Evolutionary conservation across 2,888 invertebrate species (phyloP).

Genomic region (Anthophora plumipes): DNA sequence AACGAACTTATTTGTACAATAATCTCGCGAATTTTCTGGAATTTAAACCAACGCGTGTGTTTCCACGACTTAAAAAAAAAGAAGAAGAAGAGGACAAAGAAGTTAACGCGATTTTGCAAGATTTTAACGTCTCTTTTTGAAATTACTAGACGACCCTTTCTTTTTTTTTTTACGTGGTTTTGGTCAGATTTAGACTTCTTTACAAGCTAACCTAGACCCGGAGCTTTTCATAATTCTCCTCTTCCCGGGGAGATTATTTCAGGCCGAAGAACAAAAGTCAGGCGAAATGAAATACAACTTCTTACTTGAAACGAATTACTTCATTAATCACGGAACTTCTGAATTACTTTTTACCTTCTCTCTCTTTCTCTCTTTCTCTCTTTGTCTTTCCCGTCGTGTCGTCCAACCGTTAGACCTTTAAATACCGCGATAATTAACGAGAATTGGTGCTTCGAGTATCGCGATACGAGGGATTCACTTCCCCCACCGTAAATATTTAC

Average conservation of each 20-base stretch:
- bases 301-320: constrained; percentile 48
- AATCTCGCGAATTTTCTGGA: too few relatives aligned
- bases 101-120: too few relatives aligned
- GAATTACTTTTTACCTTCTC: constrained; percentile 17
- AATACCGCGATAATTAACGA: constrained; percentile 45
- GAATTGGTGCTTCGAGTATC: constrained; percentile 9
- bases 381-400: too few relatives aligned
- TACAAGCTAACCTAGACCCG: neutral
- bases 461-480: too few relatives aligned
- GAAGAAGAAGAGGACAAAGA: neutral
- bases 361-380: neutral
- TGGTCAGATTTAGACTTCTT: neutral
- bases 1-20: too few relatives aligned
- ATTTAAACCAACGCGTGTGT: neutral
- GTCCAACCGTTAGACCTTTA: constrained; percentile 22
- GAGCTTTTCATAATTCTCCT: constrained; percentile 5
- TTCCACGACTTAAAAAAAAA: too few relatives aligned
- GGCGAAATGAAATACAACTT: constrained; percentile 53
- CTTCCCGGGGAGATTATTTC: constrained; percentile 36
- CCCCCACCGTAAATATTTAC: too few relatives aligned
- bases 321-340: constrained; percentile 51
- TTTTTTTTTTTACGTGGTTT: neutral
- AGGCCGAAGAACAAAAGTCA: constrained; percentile 21
- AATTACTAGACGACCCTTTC: neutral
- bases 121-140: neutral